Evolutionary conservation across 2,797 vertebrate species (phyloP), one percentile per base, ranked within the genome.

Genomic region (Valencia hispanica): DNA sequence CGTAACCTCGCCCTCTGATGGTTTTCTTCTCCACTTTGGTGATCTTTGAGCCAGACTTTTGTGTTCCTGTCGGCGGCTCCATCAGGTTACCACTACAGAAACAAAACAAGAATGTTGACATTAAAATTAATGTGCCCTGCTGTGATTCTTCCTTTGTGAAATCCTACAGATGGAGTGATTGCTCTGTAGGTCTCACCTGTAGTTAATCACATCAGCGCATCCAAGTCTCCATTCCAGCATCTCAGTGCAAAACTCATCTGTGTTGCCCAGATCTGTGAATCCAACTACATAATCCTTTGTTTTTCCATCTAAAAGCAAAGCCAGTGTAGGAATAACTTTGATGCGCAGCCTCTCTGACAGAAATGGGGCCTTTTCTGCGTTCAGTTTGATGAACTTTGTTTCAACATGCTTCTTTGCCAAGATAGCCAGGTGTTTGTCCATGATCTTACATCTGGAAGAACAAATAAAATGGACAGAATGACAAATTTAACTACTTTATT

Each of bases 331-430:
- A 73, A 99, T 96, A 61, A 97, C 92, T 95, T 97, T 99, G 91
- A 99, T 97, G 68, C 84, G 95, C 82, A 99, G 96, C 93, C 96
- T 96, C 89, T 99, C 97, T 0, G 97, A 95, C 83, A 99, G 94
- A 88, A 99, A 99, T 9, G 97, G 98, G 22, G 98, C 97, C 84
- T 99, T 99, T 91, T 99, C 98, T 84, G 95, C 98, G 87, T 98
- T 97, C 88, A 99, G 88, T 88, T 98, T 99, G 90, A 99, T 91
- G 94, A 99, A 99, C 89, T 99, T 99, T 74, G 98, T 99, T 91
- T 99, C 98, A 25, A 99, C 69, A 1, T 99, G 98, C 84, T 99
- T 99, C 94, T 98, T 99, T 75, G 98, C 96, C 94, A 99, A 55
- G 70, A 95, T 81, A 68, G 91, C 86, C 92, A 99, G 92, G 86